These are phyloP conservation scores for Nylanderia fulva DNA, from an alignment of 1,140 invertebrate genomes.

Conservation along the genomic window DNA sequence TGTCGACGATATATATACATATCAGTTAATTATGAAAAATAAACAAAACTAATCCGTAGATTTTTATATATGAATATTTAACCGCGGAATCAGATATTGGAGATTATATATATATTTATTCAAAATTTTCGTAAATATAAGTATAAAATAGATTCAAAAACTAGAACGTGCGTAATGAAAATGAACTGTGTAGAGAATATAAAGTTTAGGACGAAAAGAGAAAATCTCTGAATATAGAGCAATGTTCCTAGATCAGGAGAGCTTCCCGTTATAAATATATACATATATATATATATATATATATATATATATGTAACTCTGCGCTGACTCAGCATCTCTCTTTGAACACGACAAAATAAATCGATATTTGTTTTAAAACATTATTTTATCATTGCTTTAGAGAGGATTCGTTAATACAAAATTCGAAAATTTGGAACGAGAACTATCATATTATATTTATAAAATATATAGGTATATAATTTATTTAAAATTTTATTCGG, in stretches of 20 bases:
- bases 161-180: neutral
- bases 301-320: neutral
- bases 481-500: too few relatives aligned
- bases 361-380: neutral
- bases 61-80: neutral
- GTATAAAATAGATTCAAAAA: neutral
- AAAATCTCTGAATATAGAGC: conserved; percentile 26
- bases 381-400: neutral
- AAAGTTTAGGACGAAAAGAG: conserved; percentile 19
- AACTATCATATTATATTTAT: neutral
- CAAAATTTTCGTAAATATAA: neutral
- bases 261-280: conserved; percentile 10
- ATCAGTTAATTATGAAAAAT: neutral
- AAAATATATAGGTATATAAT: too few relatives aligned
- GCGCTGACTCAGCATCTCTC: neutral
- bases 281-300: neutral
- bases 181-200: neutral
- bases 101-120: conserved; percentile 7
- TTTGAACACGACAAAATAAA: neutral
- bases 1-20: conserved; percentile 4
- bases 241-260: conserved; percentile 10
- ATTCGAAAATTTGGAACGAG: neutral
- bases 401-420: neutral
- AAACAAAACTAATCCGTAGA: neutral
- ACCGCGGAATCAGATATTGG: neutral